Base-by-base conservation (phyloP, 2,797 vertebrate species). In the Syngnathus acus region DNA sequence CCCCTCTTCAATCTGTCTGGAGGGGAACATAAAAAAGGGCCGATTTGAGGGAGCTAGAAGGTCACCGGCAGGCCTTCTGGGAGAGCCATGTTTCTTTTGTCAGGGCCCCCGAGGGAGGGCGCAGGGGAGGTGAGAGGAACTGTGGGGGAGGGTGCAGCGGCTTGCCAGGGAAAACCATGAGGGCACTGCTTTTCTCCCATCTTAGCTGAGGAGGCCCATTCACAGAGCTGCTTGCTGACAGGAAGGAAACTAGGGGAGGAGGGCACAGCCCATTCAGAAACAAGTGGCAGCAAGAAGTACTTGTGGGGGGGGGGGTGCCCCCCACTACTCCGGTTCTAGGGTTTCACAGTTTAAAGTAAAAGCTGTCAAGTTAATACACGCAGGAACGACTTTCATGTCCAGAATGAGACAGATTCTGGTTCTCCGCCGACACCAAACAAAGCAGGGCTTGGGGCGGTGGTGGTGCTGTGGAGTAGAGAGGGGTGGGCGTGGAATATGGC, bases 61-160 rank as follows among this genome's bases (percentile, higher is more conserved):
- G 92, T 94, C 92, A 93, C 83, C 86, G 75, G 79, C 66, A 74
- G 83, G 89, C 85, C 90, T 62, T 89, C 88, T 83, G 84, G 86
- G 88, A 92, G 90, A 90, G 91, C 89, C 80, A 78, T 85, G 89
- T 88, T 89, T 90, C 91, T 91, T 93, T 89, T 90, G 89, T 88
- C 89, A 88, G 74, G 74, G 84, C 82, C 90, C 90, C 88, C 79
- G 80, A 78, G 82, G 78, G 82, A 80, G 79, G 77, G 77, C 77
- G 75, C 11, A 76, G 74, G 83, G 86, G 66, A 7, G 58, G 42
- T 32, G 65, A n/a, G 13, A 58, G 65, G 64, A 58, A 62, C 47
- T 39, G 32, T 48, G 50, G 32, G 63, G 50, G 17, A 17, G 26
- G 63, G 47, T 11, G 38, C 43, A 60, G 38, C 66, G 80, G 89